These are phyloP conservation scores for Drosophila miranda DNA, from an alignment of 1,140 invertebrate species.

Conservation along the genomic window DNA sequence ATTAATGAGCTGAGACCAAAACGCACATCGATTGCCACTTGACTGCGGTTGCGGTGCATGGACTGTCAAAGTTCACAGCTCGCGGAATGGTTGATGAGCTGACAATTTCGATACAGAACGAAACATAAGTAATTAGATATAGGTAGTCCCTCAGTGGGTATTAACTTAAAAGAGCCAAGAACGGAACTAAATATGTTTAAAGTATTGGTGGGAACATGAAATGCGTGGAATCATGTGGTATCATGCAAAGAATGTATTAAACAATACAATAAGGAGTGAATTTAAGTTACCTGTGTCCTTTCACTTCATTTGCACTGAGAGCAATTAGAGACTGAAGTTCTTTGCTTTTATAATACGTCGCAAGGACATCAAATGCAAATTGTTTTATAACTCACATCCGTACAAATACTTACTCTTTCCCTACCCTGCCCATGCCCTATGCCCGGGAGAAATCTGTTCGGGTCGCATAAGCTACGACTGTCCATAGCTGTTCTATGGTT, in stretches of 20 bases:
- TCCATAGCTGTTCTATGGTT: conserved; percentile 39
- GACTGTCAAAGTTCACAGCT: not conserved
- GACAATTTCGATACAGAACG: no score
- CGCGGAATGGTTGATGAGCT: not conserved
- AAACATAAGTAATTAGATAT: no score
- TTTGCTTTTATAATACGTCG: conserved; percentile 18
- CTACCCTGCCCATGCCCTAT: not conserved
- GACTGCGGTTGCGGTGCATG: not conserved
- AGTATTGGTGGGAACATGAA: no score
- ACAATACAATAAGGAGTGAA: no score
- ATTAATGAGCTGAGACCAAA: conserved; percentile 46
- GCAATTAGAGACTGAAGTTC: conserved; percentile 30
- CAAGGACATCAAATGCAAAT: conserved; percentile 44
- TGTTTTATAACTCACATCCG: conserved; percentile 13
- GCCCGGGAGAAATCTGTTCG: conserved; percentile 28
- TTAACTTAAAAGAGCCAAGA: no score
- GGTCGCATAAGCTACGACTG: conserved; percentile 43
- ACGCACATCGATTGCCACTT: conserved; percentile 25
- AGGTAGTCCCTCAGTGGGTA: no score
- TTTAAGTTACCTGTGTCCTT: conserved; percentile 13
- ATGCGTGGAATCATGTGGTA: no score
- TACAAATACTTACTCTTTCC: conserved; percentile 27
- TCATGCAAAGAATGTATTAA: no score
- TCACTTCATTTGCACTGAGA: conserved; percentile 14
- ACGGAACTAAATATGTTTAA: no score